Evolutionary conservation across 2,113 vertebrate genomes (phyloP), one percentile per base, ranked within the genome.

Genomic region (Brevimyrus niger): DNA sequence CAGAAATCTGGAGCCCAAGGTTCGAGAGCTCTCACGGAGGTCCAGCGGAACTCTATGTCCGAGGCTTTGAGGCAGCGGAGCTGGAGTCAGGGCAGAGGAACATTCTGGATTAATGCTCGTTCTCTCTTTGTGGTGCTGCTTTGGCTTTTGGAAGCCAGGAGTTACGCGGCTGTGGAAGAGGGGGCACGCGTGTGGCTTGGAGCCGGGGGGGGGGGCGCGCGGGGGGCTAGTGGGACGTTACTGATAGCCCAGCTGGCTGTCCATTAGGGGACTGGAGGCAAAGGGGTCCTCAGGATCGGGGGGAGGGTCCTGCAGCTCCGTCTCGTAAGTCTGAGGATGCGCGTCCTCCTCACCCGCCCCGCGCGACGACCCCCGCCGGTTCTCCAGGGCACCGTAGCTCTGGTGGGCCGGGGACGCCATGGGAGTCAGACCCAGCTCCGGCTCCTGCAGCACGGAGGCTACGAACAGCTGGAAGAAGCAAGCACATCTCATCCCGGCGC

Each of bases 351-450:
- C 93, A 92, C 92, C 87, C 95, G 96, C 0, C 91, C 95, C 19
- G 92, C 95, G 1, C 94, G 95, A 3, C 90, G 96, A 95, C 90
- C 97, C 96, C 55, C 95, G 95, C 84, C 96, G 96, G 91, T 95
- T 97, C 91, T 95, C 96, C 96, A 99, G 97, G 89, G 98, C 96
- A 48, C 98, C 98, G 0, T 99, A 99, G 91, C 96, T 96, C 92
- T 98, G 97, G 93, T 97, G 97, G 0, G 97, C 97, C 0, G 98
- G 98, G 69, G 98, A 99, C 61, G 97, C 97, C 23, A 98, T 97
- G 0, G 98, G 98, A 0, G 97, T 98, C 93, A 99, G 94, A 90
- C 96, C 97, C 94, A 99, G 93, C 94, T 98, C 98, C 0, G 97
- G 97, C 87, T 99, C 98, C 93, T 99, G 96, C 89, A 99, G 94